These are phyloP conservation scores for Apostichopus parvimensis DNA, from an alignment of 35 echinoderm and acorn worm species.

Conservation along the genomic window DNA sequence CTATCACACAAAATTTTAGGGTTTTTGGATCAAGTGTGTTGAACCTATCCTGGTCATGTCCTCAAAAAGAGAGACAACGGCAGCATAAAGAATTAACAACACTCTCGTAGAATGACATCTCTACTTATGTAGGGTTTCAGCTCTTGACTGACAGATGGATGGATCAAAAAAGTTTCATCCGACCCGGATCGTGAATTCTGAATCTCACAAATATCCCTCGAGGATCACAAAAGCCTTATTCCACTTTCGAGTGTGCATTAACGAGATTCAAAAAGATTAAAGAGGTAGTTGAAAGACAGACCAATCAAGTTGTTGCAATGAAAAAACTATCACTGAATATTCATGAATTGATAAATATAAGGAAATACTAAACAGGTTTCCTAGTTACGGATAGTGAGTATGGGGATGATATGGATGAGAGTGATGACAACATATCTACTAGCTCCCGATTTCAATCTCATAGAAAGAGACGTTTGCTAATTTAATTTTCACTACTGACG, in stretches of 20 bases:
- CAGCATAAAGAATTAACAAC: too few species aligned
- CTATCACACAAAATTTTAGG: too few species aligned
- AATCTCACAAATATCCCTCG: background rate
- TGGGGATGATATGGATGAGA: background rate
- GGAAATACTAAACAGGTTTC: background rate
- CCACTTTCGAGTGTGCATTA: background rate
- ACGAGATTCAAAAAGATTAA: conserved; percentile 1
- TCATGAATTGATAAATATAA: too few species aligned
- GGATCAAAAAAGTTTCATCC: background rate
- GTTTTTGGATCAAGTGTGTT: background rate
- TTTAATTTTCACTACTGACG: background rate
- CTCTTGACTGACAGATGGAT: background rate
- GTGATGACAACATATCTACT: background rate
- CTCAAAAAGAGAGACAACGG: too few species aligned
- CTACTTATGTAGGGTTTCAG: too few species aligned
- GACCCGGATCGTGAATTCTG: background rate
- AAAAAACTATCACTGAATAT: too few species aligned
- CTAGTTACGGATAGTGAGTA: background rate
- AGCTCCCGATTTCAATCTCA: conserved; percentile 3
- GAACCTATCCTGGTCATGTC: background rate
- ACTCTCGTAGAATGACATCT: too few species aligned
- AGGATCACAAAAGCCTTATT: background rate
- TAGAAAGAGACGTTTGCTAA: background rate
- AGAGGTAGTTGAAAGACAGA: background rate
- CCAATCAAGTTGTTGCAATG: too few species aligned